Evolutionary conservation across 2,797 vertebrate genomes (phyloP), one percentile per base, ranked within the genome.

Genomic region (Catostomus latipinnis): DNA sequence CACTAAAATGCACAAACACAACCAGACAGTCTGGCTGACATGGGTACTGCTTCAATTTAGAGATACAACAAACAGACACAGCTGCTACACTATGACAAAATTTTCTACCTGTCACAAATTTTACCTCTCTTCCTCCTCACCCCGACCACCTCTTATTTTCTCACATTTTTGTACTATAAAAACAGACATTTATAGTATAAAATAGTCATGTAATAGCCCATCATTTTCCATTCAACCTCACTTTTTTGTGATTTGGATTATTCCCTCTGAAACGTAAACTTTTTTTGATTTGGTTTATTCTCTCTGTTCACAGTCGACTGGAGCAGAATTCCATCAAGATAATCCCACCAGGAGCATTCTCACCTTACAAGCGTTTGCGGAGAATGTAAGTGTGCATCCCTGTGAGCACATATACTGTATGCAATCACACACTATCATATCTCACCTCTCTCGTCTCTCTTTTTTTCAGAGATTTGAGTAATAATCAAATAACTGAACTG

Each of bases 271-370:
- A 49, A 43, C 11, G 10, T 60, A 60, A 6, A 46, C 13, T 77
- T 78, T 78, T 71, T 57, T 46, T 63, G 48, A 73, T 80, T 16
- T 79, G 69, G 14, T 49, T 80, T 66, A 57, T 79, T 56, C 52
- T 80, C 16, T 73, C 50, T 16, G 18, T 73, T 72, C 85, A 84
- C 92, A 99, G 97, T 94, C 97, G 98, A 80, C 90, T 99, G 92
- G 98, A 99, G 88, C 98, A 99, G 93, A 99, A 99, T 87, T 94
- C 96, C 88, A 98, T 99, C 94, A 99, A 97, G 93, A 93, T 95
- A 89, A 98, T 98, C 87, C 97, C 97, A 86, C 94, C 96, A 81
- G 97, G 96, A 90, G 97, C 97, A 81, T 99, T 99, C 92, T 96
- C 97, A 70, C 95, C 97, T 0, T 99, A 99, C 87, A 99, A 98